Percentiles rank a stretch among this genome's conserved stretches.
phyloP scores from a whole-genome alignment of 2,888 invertebrate genomes.

The Augochlorella aurata region DNA sequence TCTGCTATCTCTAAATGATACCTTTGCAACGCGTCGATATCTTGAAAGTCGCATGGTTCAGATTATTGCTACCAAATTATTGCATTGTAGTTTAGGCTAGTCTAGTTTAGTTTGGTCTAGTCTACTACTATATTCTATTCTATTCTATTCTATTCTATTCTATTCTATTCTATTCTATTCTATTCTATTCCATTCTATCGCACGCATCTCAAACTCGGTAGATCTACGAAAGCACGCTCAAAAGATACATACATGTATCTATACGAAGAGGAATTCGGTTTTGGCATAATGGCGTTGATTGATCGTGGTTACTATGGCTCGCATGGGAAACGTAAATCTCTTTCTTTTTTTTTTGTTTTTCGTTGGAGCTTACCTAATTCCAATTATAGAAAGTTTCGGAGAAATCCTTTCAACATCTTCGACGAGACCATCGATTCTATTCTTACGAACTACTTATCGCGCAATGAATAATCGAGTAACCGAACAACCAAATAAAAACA shows the following conservation, averaged over 20 bases:
- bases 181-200: no score
- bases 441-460: slow-evolving; percentile 31
- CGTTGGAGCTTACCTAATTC: slow-evolving; percentile 56
- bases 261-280: neutral
- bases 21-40: neutral
- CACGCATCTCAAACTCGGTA: neutral
- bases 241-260: neutral
- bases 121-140: no score
- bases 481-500: slow-evolving; percentile 60
- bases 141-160: neutral
- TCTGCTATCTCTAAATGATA: neutral
- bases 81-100: neutral
- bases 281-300: slow-evolving; percentile 51
- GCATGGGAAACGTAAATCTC: neutral
- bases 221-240: neutral
- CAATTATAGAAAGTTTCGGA: slow-evolving; percentile 20
- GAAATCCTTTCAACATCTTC: neutral
- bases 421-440: neutral
- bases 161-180: neutral
- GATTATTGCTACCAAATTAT: neutral
- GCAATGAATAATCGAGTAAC: slow-evolving; percentile 59
- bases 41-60: neutral
- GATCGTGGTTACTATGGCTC: slow-evolving; percentile 41
- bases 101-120: no score
- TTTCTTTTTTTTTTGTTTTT: slow-evolving; percentile 10